These are phyloP conservation scores for Neosalanx taihuensis DNA, from an alignment of 2,797 vertebrate genomes.

Conservation along the genomic window DNA sequence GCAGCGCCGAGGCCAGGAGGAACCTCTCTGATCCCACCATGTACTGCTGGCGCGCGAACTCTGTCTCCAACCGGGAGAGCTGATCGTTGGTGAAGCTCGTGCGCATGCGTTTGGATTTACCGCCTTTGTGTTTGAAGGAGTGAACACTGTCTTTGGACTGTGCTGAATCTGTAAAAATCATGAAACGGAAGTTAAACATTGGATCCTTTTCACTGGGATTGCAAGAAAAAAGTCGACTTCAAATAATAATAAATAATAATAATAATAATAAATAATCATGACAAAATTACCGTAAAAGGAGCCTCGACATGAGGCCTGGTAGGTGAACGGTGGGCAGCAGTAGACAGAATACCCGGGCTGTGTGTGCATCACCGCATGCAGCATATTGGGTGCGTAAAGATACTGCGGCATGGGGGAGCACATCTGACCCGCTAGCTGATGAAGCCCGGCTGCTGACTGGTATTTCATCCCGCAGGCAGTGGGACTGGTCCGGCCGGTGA, in stretches of 20 bases:
- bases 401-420: slow-evolving; percentile 58
- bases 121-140: slow-evolving; percentile 67
- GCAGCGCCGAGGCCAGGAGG: slow-evolving; percentile 76
- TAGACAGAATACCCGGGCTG: slow-evolving; percentile 70
- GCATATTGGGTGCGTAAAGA: slow-evolving; percentile 53
- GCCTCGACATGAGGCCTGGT: slow-evolving; percentile 63
- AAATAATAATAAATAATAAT: neutral
- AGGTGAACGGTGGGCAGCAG: slow-evolving; percentile 67
- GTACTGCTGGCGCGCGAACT: slow-evolving; percentile 83
- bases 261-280: neutral
- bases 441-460: slow-evolving; percentile 30
- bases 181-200: neutral
- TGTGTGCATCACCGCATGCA: slow-evolving; percentile 50
- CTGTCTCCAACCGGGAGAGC: slow-evolving; percentile 80
- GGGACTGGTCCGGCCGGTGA: slow-evolving; percentile 37
- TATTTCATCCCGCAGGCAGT: slow-evolving; percentile 46
- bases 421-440: slow-evolving; percentile 46
- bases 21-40: slow-evolving; percentile 83
- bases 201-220: too few species aligned
- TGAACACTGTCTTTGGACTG: slow-evolving; percentile 64
- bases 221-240: neutral
- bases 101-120: slow-evolving; percentile 79
- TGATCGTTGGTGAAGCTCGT: slow-evolving; percentile 85
- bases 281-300: slow-evolving; percentile 69
- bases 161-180: slow-evolving; percentile 47